Conservation (phyloP, 1,140 invertebrate species). For the Drosophila tsacasi region DNA sequence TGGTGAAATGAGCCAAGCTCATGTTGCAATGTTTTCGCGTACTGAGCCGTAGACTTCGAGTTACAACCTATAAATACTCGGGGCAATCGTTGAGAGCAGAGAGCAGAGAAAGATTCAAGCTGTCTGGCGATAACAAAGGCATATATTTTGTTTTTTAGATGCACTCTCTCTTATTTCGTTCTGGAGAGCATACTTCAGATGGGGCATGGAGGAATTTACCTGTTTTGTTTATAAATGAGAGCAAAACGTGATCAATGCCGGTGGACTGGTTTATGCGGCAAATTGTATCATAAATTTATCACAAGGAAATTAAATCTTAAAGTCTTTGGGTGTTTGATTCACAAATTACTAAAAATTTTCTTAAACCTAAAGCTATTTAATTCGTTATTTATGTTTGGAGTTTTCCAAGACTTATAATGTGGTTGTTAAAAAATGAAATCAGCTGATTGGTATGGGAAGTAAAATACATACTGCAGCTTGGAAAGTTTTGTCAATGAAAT, state of each 20-base stretch:
- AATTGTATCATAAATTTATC: neutral
- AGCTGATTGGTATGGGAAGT: no score
- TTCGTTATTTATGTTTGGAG: neutral
- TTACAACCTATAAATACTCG: slow-evolving; percentile 4
- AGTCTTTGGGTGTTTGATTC: neutral
- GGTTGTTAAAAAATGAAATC: no score
- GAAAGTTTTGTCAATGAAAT: no score
- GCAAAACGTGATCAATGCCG: neutral
- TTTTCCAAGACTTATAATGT: neutral
- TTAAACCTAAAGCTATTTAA: neutral
- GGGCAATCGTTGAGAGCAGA: neutral
- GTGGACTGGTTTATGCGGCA: neutral
- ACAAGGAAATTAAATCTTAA: neutral
- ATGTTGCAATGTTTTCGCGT: slow-evolving; percentile 13
- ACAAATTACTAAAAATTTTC: neutral
- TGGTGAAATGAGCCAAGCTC: neutral
- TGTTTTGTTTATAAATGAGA: neutral
- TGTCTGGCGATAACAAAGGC: neutral
- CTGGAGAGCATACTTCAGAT: neutral
- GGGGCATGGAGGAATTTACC: neutral
- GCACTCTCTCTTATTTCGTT: neutral
- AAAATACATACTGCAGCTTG: no score
- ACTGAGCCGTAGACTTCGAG: slow-evolving; percentile 17
- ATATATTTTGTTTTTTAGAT: neutral
- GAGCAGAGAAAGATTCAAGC: neutral